Percentiles rank a stretch among this genome's conserved stretches.
Evolutionary conservation across 2,797 vertebrate species (phyloP).

Genomic region (Petrocephalus sullivani): DNA sequence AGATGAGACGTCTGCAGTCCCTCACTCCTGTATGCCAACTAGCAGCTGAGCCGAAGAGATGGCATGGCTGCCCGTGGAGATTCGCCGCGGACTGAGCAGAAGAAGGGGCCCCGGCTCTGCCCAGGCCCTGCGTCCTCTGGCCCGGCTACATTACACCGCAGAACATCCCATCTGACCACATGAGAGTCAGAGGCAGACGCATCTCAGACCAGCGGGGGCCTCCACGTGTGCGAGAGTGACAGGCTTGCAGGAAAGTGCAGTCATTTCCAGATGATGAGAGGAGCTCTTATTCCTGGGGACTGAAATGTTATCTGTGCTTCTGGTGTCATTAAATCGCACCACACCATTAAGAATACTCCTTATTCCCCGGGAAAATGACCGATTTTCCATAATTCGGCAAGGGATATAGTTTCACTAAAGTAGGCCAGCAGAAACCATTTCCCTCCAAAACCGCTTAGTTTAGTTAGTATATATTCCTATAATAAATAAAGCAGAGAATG

Average conservation of each 20-base stretch:
- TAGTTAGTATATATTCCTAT: conserved; percentile 60
- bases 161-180: background rate
- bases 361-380: conserved; percentile 47
- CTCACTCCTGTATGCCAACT: conserved; percentile 1
- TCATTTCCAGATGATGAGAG: conserved; percentile 33
- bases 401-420: conserved; percentile 60
- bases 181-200: background rate
- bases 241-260: conserved; percentile 40
- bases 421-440: conserved; percentile 55
- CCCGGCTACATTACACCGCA: background rate
- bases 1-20: background rate
- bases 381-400: conserved; percentile 59
- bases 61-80: background rate
- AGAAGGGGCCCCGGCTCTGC: background rate
- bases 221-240: conserved; percentile 41
- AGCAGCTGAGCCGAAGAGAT: background rate
- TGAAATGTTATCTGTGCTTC: conserved; percentile 42
- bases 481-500: conserved; percentile 59
- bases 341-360: conserved; percentile 61
- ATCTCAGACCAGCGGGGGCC: background rate
- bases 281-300: conserved; percentile 58
- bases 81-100: background rate
- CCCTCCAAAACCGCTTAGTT: conserved; percentile 56
- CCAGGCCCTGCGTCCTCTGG: background rate
- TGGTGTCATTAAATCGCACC: conserved; percentile 65